These are phyloP conservation scores for Gerris lacustris DNA, from an alignment of 2,888 invertebrate species.

Conservation along the genomic window DNA sequence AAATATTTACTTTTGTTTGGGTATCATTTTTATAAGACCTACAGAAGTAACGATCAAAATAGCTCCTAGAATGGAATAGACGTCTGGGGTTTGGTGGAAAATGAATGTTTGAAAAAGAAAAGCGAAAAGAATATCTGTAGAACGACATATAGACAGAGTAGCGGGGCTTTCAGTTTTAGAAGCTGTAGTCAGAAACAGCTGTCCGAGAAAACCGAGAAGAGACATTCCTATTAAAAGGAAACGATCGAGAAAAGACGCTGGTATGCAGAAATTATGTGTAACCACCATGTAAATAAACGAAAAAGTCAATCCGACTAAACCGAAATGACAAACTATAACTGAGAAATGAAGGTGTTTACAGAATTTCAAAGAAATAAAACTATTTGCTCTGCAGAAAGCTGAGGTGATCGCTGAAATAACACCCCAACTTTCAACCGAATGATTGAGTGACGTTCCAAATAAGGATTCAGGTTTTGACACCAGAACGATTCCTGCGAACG, in stretches of 20 bases:
- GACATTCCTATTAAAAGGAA: not conserved
- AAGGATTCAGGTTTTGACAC: not conserved
- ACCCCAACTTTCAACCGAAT: not conserved
- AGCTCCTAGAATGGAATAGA: not conserved
- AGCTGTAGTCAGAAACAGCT: not conserved
- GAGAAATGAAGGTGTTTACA: not conserved
- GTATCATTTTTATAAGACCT: not conserved
- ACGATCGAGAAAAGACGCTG: not conserved
- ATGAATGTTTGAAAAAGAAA: constrained; percentile 2
- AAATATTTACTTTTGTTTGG: not conserved
- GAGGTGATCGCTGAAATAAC: not conserved
- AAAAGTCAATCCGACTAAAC: not conserved
- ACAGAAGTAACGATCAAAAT: not conserved
- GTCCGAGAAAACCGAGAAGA: not conserved
- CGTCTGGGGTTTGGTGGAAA: not conserved
- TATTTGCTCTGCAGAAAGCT: constrained; percentile 1
- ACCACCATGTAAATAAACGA: not conserved
- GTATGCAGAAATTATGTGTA: not conserved
- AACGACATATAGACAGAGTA: not conserved
- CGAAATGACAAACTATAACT: not conserved
- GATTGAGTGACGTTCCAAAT: not conserved
- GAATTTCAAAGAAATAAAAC: not conserved
- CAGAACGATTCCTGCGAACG: not conserved
- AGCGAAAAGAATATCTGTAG: constrained; percentile 6
- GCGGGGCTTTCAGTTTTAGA: not conserved